Percentiles rank a stretch among this genome's conserved stretches.
These are phyloP conservation scores for Oceanodroma leucorhoa DNA, from an alignment of 2,797 vertebrate genomes.

Conservation along the genomic window DNA sequence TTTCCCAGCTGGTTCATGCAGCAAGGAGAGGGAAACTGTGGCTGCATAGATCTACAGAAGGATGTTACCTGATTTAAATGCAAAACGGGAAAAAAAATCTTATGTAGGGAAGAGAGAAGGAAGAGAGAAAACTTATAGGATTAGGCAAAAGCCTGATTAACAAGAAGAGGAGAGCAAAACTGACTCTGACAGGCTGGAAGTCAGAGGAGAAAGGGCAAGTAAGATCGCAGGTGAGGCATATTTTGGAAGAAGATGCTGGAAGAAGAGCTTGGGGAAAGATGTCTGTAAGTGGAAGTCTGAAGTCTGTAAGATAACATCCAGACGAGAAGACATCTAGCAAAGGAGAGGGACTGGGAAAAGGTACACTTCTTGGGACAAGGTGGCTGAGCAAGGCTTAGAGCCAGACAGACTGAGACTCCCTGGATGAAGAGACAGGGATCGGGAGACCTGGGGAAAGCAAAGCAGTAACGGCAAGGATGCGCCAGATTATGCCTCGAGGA, in stretches of 20 bases:
- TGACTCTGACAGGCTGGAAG: not conserved
- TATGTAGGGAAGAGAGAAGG: not conserved
- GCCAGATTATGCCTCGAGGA: not conserved
- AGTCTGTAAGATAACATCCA: not conserved
- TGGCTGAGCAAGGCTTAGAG: not conserved
- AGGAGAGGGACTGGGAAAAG: not conserved
- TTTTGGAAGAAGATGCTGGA: not conserved
- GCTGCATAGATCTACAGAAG: not conserved
- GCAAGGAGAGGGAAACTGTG: not conserved
- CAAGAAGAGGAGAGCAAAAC: not conserved
- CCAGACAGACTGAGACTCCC: not conserved
- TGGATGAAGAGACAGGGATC: not conserved
- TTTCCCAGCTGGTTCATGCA: not conserved
- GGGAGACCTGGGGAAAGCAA: not conserved
- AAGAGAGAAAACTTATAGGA: not conserved
- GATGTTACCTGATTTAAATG: not conserved
- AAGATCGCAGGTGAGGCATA: not conserved
- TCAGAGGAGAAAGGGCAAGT: not conserved
- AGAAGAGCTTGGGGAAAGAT: not conserved
- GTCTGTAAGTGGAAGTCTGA: not conserved
- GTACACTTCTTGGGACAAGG: not conserved
- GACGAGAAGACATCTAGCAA: not conserved
- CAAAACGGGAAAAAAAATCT: not conserved
- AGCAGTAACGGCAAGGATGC: not conserved
- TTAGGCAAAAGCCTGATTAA: not conserved